These are phyloP conservation scores for Whitmania pigra DNA, from an alignment of 1,140 invertebrate species.

Conservation along the genomic window DNA sequence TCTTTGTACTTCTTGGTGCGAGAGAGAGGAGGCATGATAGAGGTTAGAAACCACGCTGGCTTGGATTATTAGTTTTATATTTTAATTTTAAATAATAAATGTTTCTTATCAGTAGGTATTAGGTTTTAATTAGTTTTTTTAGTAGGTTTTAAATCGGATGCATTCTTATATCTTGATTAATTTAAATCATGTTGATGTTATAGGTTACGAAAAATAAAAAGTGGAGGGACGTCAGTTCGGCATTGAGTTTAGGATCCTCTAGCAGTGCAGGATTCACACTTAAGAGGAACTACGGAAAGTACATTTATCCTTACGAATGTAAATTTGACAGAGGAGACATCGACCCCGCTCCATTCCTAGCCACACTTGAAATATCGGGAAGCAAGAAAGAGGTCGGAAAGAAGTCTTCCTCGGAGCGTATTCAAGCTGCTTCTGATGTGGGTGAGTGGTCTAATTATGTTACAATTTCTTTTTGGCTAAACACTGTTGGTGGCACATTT, in stretches of 20 bases:
- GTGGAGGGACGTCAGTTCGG: conserved; percentile 91
- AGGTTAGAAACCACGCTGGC: conserved; percentile 51
- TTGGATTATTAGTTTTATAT: too few relatives aligned
- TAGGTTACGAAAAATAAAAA: conserved; percentile 94
- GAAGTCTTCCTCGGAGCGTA: not conserved
- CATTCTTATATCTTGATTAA: too few relatives aligned
- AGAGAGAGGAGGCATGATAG: conserved; percentile 89
- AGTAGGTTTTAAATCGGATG: too few relatives aligned
- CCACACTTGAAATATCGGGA: conserved; percentile 50
- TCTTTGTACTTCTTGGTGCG: conserved; percentile 83
- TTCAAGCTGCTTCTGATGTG: not conserved
- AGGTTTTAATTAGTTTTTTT: too few relatives aligned
- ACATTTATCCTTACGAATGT: conserved; percentile 85
- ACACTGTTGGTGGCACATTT: not conserved
- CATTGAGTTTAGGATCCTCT: conserved; percentile 81
- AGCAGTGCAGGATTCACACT: conserved; percentile 92
- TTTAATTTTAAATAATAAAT: too few relatives aligned
- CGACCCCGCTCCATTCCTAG: conserved; percentile 85
- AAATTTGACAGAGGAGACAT: conserved; percentile 89
- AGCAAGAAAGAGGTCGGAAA: not conserved
- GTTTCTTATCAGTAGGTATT: too few relatives aligned
- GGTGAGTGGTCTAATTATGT: not conserved
- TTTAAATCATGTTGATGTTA: conserved; percentile 17
- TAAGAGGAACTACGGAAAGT: conserved; percentile 93
- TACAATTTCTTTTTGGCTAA: not conserved